phyloP scores from a whole-genome alignment of 2,888 invertebrate species.

The Melieria picta region DNA sequence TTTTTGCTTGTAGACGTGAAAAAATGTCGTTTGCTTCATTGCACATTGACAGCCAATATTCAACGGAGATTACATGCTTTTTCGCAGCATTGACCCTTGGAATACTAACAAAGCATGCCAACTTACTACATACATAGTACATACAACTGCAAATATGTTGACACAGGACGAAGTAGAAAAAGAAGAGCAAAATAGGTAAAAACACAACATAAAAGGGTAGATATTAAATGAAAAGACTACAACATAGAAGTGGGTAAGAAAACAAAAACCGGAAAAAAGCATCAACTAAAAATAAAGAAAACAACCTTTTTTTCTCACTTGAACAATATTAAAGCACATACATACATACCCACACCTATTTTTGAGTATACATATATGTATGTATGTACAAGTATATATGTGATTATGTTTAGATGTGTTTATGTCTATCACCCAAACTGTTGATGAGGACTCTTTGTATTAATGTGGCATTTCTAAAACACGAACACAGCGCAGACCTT shows the following conservation, averaged over 20 bases:
- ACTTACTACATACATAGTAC: background rate
- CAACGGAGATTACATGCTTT: slow-evolving; percentile 11
- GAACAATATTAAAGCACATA: too few relatives aligned
- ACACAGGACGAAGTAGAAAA: background rate
- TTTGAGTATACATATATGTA: too few relatives aligned
- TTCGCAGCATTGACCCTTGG: slow-evolving; percentile 3
- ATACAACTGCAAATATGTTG: too few relatives aligned
- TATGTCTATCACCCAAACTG: background rate
- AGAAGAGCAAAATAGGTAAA: background rate
- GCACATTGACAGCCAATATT: slow-evolving; percentile 6
- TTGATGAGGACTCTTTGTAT: background rate
- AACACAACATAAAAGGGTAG: background rate
- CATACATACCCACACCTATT: too few relatives aligned
- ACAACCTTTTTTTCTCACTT: background rate
- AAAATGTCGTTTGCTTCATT: slow-evolving; percentile 8
- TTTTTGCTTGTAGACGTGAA: background rate
- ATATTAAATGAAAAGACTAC: background rate
- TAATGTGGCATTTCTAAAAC: background rate
- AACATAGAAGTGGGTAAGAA: too few relatives aligned
- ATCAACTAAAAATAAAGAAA: background rate
- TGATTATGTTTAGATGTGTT: background rate
- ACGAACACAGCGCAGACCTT: too few relatives aligned
- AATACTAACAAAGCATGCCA: background rate
- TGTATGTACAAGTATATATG: too few relatives aligned
- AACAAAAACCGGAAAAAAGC: background rate